Percentiles rank a stretch among this genome's conserved stretches.
Evolutionary conservation across 2,888 invertebrate genomes (phyloP).

Genomic region (Eilema griseolum): DNA sequence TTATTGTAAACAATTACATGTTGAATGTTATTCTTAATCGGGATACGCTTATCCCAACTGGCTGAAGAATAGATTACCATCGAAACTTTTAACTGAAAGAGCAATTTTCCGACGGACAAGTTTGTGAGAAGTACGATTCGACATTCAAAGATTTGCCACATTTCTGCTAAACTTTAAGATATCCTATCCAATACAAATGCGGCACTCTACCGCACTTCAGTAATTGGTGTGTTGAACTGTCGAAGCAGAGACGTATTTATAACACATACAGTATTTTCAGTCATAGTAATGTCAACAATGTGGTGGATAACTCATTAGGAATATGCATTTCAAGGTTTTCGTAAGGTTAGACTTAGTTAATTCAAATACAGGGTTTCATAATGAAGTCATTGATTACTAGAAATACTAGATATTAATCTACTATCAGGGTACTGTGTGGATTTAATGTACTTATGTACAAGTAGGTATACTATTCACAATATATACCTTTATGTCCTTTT

Average conservation of each 20-base stretch:
- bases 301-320: not conserved
- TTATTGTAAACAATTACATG: not conserved
- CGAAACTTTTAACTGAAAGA: slow-evolving; percentile 43
- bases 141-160: slow-evolving; percentile 29
- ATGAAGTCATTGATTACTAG: not conserved
- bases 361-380: not conserved
- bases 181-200: slow-evolving; percentile 9
- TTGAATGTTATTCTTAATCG: not conserved
- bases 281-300: not conserved
- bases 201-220: not conserved
- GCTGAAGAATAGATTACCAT: slow-evolving; percentile 29
- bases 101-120: slow-evolving; percentile 32
- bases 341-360: not conserved
- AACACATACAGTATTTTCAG: slow-evolving; percentile 7
- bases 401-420: not conserved
- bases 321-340: not conserved
- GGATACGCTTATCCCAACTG: slow-evolving; percentile 21
- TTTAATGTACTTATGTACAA: not conserved
- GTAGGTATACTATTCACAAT: not conserved
- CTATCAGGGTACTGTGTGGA: not conserved
- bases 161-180: slow-evolving; percentile 17
- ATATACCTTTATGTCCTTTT: not conserved
- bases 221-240: not conserved
- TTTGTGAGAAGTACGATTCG: slow-evolving; percentile 33
- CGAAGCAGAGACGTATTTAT: slow-evolving; percentile 10